phyloP scores from a whole-genome alignment of 2,797 vertebrate genomes.

The Xenopus petersii region DNA sequence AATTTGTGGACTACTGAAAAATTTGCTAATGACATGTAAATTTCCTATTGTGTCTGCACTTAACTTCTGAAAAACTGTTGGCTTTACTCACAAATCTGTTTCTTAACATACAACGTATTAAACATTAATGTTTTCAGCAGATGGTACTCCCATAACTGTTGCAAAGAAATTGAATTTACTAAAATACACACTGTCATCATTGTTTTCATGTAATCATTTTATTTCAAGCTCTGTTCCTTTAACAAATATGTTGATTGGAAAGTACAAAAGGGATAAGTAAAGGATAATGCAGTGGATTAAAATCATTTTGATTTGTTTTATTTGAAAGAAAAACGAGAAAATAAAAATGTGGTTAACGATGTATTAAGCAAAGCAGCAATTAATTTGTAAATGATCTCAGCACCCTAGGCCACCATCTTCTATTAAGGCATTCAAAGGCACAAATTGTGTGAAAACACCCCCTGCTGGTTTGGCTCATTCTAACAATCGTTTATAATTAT shows the following conservation, averaged over 20 bases:
- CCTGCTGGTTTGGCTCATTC: constrained; percentile 31
- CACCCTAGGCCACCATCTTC: constrained; percentile 26
- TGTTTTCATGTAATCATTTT: constrained; percentile 26
- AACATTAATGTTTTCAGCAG: constrained; percentile 2
- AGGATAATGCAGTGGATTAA: constrained; percentile 33
- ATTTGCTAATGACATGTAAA: no score
- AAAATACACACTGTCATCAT: constrained; percentile 13
- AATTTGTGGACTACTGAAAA: no score
- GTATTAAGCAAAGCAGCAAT: constrained; percentile 37
- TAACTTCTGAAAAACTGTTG: no score
- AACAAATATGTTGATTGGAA: constrained; percentile 15
- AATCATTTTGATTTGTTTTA: constrained; percentile 23
- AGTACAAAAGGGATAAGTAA: constrained; percentile 27
- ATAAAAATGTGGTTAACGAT: constrained; percentile 18
- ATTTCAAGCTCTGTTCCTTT: background rate
- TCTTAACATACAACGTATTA: background rate
- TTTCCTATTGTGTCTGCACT: no score
- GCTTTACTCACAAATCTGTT: no score
- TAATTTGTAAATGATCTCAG: constrained; percentile 27
- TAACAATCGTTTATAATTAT: constrained; percentile 36
- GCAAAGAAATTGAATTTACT: constrained; percentile 11
- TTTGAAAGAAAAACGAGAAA: constrained; percentile 16
- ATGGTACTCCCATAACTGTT: constrained; percentile 7
- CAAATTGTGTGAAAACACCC: constrained; percentile 24
- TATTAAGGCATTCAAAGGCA: constrained; percentile 31